Percentiles rank a stretch among this genome's conserved stretches.
Evolutionary conservation across 2,113 vertebrate species (phyloP).

Genomic region (Prietella phreatophila): DNA sequence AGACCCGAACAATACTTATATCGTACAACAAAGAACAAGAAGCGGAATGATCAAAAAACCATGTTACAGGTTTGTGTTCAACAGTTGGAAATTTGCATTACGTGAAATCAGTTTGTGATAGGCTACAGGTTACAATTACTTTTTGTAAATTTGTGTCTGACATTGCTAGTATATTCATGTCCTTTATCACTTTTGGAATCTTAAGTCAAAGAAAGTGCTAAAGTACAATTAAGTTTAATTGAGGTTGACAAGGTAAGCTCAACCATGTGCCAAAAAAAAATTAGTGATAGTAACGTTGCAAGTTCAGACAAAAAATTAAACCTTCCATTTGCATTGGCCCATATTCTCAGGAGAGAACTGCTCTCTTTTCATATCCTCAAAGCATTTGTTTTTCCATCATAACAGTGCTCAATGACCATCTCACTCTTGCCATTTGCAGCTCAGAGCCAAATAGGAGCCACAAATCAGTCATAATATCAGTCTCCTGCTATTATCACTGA

Average conservation of each 20-base stretch:
- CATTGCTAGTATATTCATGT: neutral
- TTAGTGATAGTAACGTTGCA: neutral
- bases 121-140: conserved; percentile 30
- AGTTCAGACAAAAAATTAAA: conserved; percentile 39
- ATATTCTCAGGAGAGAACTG: neutral
- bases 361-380: neutral
- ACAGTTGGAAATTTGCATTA: conserved; percentile 70
- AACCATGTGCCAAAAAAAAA: conserved; percentile 35
- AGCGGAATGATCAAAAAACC: neutral
- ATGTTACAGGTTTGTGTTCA: conserved; percentile 55
- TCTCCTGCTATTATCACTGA: neutral
- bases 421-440: conserved; percentile 7
- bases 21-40: conserved; percentile 8
- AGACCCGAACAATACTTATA: neutral
- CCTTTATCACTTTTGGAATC: conserved; percentile 62
- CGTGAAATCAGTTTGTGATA: conserved; percentile 51
- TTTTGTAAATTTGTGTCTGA: conserved; percentile 31
- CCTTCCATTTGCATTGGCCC: neutral
- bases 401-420: conserved; percentile 25
- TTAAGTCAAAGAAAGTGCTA: conserved; percentile 5
- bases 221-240: conserved; percentile 36
- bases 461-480: conserved; percentile 22
- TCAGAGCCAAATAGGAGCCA: conserved; percentile 17
- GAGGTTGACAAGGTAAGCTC: conserved; percentile 1
- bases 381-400: conserved; percentile 29